A percentile compares a stretch with the other conserved stretches of the same genome.
Conservation (phyloP, 2,113 vertebrate genomes). For the Paracanthobrama guichenoti region DNA sequence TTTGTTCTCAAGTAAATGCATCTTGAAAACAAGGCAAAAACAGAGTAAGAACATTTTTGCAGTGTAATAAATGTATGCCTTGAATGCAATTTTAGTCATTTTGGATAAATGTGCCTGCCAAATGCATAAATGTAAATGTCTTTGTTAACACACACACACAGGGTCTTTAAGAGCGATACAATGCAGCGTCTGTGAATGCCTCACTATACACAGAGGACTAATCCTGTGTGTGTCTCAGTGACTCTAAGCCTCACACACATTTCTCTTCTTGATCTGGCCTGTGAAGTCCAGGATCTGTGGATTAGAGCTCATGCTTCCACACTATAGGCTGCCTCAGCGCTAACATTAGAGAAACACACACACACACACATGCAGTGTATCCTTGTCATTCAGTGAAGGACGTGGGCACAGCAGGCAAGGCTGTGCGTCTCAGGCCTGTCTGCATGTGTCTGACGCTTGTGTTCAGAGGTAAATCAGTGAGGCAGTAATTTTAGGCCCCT, state of each 20-base stretch:
- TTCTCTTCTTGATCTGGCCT: constrained; percentile 48
- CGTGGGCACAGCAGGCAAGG: constrained; percentile 48
- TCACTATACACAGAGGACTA: neutral
- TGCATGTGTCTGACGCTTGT: constrained; percentile 38
- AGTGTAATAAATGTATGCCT: too few relatives aligned
- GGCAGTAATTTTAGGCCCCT: constrained; percentile 40
- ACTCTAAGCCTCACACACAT: neutral
- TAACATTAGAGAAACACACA: constrained; percentile 53
- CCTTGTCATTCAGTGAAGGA: constrained; percentile 47
- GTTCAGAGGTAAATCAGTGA: constrained; percentile 47
- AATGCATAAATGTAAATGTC: neutral
- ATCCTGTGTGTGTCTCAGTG: neutral
- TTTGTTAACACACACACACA: neutral
- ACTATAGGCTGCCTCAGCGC: constrained; percentile 54
- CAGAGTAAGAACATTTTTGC: too few relatives aligned
- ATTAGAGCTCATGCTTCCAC: constrained; percentile 43
- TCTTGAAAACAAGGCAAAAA: too few relatives aligned
- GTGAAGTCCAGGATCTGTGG: constrained; percentile 47
- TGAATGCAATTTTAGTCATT: too few relatives aligned
- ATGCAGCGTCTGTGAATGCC: neutral
- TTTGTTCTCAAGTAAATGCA: too few relatives aligned
- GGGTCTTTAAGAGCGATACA: neutral
- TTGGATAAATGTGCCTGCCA: neutral
- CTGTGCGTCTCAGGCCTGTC: constrained; percentile 43
- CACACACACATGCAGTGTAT: constrained; percentile 15